Evolutionary conservation across 2,113 vertebrate genomes (phyloP), one percentile per base, ranked within the genome.

Genomic region (Odontesthes bonariensis): DNA sequence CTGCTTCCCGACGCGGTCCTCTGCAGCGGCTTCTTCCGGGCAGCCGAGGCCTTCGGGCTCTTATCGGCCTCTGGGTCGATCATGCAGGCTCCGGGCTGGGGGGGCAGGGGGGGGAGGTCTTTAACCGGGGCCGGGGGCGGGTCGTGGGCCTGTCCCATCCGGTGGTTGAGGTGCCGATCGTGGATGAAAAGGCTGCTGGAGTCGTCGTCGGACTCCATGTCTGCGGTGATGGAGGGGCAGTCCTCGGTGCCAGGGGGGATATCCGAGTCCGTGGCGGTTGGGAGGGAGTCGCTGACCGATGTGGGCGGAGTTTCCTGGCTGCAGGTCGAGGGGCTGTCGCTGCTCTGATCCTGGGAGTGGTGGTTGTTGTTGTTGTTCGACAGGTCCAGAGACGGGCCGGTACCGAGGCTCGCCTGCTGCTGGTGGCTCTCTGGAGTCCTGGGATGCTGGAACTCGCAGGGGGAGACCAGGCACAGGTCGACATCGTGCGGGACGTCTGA

Each of bases 381-480:
- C 71, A 71, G 19, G 5, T 95, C 93, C 1, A 87, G 91, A 2
- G 91, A 90, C 73, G 86, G 90, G 19, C 67, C 47, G 0, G 73
- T 54, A 9, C 84, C 75, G 0, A 93, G 91, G 0, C 86, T 94
- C 2, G 87, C 52, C 0, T 90, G 87, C 3, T 78, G 86, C 20
- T 85, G 85, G 17, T 73, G 84, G 65, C 54, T 92, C 47, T 91
- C 93, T 1, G 86, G 64, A 0, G 93, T 89, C 75, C 94, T 96
- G 49, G 94, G 93, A 60, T 99, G 97, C 76, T 96, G 94, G 19
- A 98, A 98, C 91, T 98, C 97, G 3, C 97, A 98, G 0, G 98
- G 97, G 0, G 97, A 97, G 58, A 99, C 98, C 58, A 99, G 86
- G 73, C 98, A 99, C 33, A 99, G 91, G 58, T 98, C 97, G 1